Conservation (phyloP, 2,888 invertebrate genomes). For the Saturnia pavonia region DNA sequence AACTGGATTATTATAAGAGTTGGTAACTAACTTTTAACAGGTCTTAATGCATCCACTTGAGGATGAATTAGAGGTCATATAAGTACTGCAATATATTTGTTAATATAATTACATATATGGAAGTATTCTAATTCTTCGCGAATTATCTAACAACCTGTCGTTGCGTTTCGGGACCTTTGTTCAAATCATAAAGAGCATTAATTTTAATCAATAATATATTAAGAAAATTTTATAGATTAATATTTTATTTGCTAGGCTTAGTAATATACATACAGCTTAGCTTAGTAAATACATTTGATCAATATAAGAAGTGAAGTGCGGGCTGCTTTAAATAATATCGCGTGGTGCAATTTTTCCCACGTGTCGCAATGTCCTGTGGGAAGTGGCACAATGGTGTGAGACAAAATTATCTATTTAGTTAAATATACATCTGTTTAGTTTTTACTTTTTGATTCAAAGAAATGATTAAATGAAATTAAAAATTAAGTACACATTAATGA, state of each 20-base stretch:
- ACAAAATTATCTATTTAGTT: constrained; percentile 9
- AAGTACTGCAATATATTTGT: too few relatives aligned
- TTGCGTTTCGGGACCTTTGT: neutral
- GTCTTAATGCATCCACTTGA: too few relatives aligned
- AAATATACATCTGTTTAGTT: neutral
- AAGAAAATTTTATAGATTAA: neutral
- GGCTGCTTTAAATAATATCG: constrained; percentile 31
- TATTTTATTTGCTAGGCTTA: neutral
- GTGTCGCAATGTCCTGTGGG: constrained; percentile 40
- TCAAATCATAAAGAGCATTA: neutral
- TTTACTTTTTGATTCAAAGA: constrained; percentile 1
- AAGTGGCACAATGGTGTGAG: constrained; percentile 35
- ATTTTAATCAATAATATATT: neutral
- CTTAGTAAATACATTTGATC: neutral
- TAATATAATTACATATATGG: too few relatives aligned
- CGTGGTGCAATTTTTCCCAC: constrained; percentile 34
- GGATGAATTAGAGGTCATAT: too few relatives aligned
- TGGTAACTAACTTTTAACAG: too few relatives aligned
- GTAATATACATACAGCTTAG: too few relatives aligned
- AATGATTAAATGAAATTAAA: neutral
- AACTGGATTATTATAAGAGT: too few relatives aligned
- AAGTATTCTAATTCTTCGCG: too few relatives aligned
- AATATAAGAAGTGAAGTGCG: constrained; percentile 19
- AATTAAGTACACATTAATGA: neutral
- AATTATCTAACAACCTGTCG: too few relatives aligned